Conservation (phyloP, 1,140 invertebrate genomes). For the Meloidogyne chitwoodi region DNA sequence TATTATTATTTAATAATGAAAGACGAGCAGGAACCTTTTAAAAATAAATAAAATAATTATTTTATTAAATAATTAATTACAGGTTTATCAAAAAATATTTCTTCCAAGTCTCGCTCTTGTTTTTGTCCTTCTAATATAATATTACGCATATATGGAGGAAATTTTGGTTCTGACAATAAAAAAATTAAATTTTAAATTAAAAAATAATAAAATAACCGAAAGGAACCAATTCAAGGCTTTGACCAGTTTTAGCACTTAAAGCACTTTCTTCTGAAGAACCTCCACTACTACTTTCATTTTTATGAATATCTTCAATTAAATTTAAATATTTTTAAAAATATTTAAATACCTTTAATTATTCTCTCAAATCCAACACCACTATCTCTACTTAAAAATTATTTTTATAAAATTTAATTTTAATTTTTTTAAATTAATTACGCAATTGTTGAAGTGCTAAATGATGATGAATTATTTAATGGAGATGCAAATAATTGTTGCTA, state of each 20-base stretch:
- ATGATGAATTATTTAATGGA: background rate
- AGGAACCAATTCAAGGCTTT: background rate
- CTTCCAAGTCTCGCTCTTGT: background rate
- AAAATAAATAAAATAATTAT: background rate
- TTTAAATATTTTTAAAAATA: background rate
- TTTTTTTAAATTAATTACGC: too few relatives aligned
- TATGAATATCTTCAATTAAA: background rate
- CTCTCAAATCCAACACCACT: constrained; percentile 1
- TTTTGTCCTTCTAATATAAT: background rate
- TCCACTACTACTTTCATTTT: constrained; percentile 1
- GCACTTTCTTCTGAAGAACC: constrained; percentile 14
- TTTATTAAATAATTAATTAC: background rate
- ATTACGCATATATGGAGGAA: background rate
- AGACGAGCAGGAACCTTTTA: constrained; percentile 11
- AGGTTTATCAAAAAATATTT: background rate
- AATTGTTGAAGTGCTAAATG: background rate
- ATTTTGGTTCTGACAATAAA: constrained; percentile 13
- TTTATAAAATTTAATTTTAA: background rate
- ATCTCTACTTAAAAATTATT: background rate
- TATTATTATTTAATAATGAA: constrained; percentile 6
- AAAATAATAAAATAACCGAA: background rate
- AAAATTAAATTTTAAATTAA: background rate
- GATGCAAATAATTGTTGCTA: background rate
- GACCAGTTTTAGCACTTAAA: background rate
- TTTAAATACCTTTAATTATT: constrained; percentile 1